Percentiles rank a stretch among this genome's conserved stretches.
These are phyloP conservation scores for Pavo muticus DNA, from an alignment of 2,113 vertebrate genomes.

Conservation along the genomic window DNA sequence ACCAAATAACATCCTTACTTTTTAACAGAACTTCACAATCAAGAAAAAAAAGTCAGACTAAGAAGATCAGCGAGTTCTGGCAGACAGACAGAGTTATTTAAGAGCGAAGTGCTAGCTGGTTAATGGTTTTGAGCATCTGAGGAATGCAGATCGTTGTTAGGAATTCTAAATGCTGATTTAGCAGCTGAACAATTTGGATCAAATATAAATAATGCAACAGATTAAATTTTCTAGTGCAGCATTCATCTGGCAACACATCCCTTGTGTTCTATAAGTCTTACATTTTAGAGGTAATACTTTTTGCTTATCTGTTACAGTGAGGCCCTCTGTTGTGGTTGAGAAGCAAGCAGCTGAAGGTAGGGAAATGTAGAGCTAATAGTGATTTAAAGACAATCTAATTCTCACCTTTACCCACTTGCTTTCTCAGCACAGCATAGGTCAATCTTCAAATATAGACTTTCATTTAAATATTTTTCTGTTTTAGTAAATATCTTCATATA, in stretches of 20 bases:
- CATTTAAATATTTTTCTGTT: neutral
- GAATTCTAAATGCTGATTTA: neutral
- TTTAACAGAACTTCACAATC: neutral
- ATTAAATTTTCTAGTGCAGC: neutral
- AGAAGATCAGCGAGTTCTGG: neutral
- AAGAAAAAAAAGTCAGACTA: neutral
- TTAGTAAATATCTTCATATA: neutral
- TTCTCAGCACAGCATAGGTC: neutral
- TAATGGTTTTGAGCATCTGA: neutral
- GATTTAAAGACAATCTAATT: neutral
- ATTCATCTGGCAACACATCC: neutral
- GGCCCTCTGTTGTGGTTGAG: neutral
- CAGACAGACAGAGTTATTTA: neutral
- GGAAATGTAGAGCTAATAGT: neutral
- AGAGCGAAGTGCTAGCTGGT: neutral
- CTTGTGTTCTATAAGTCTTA: neutral
- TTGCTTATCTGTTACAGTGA: neutral
- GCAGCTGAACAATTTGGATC: neutral
- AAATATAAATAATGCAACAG: neutral
- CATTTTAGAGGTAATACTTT: neutral
- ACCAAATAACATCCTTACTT: neutral
- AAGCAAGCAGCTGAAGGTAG: neutral
- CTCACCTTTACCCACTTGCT: neutral
- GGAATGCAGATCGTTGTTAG: neutral
- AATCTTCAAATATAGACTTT: neutral